Evolutionary conservation across 2,113 vertebrate species (phyloP).

Genomic region (Leiothrix lutea): DNA sequence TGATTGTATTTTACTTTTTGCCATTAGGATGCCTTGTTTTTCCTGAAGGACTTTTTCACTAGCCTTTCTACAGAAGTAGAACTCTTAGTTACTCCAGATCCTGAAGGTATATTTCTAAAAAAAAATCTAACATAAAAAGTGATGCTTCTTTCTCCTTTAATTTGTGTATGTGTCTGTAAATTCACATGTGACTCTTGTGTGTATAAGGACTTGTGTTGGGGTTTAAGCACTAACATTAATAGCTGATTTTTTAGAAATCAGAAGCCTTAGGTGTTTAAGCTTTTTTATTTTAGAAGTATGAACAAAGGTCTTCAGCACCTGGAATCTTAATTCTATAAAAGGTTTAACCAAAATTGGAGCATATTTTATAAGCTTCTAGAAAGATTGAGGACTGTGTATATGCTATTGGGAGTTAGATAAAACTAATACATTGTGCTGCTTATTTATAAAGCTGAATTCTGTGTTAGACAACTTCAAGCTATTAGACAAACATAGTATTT

Average conservation of each 20-base stretch:
- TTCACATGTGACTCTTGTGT: background rate
- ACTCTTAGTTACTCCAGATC: conserved; percentile 87
- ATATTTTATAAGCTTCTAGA: background rate
- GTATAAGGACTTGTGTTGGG: background rate
- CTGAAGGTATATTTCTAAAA: conserved; percentile 82
- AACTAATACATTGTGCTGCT: background rate
- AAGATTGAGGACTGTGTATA: background rate
- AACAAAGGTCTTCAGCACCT: background rate
- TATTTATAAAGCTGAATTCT: background rate
- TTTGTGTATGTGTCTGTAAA: background rate
- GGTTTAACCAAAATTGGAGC: background rate
- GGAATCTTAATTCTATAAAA: background rate
- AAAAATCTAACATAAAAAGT: background rate
- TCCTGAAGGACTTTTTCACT: conserved; percentile 96
- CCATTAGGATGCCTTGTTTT: conserved; percentile 93
- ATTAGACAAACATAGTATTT: background rate
- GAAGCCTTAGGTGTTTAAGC: background rate
- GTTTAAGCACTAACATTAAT: background rate
- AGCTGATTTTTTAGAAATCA: background rate
- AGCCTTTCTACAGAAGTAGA: conserved; percentile 94
- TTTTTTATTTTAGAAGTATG: background rate
- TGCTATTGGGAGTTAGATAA: background rate
- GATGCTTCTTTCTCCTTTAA: background rate
- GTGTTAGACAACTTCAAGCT: background rate
- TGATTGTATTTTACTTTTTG: background rate